Evolutionary conservation across 2,888 invertebrate species (phyloP).

Genomic region (Latrodectus hesperus): DNA sequence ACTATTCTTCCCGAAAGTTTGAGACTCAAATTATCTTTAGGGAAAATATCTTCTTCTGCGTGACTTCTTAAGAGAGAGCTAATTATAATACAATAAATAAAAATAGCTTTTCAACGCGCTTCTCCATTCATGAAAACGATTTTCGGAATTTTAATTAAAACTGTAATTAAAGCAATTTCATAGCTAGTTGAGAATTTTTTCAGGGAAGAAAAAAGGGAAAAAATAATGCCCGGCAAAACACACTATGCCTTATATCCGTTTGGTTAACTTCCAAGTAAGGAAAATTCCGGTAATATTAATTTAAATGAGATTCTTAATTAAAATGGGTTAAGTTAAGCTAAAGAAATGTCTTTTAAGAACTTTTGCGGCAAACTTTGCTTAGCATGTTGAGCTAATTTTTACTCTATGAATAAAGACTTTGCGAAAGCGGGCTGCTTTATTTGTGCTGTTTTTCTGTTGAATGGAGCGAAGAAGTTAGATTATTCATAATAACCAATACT

Average conservation of each 20-base stretch:
- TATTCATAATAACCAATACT: no score
- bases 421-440: no score
- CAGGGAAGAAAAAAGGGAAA: not conserved
- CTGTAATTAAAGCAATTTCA: conserved; percentile 48
- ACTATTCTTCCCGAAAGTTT: no score
- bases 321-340: conserved; percentile 29
- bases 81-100: conserved; percentile 37
- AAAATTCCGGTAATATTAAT: conserved; percentile 27
- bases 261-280: conserved; percentile 1
- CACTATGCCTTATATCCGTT: not conserved
- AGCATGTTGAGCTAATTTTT: no score
- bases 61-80: conserved; percentile 1
- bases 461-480: no score
- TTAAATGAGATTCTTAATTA: conserved; percentile 55
- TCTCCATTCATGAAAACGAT: not conserved
- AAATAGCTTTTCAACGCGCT: conserved; percentile 29
- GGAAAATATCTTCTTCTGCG: no score
- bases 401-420: no score
- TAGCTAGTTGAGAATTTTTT: conserved; percentile 24
- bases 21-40: no score
- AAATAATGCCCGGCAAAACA: not conserved
- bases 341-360: not conserved
- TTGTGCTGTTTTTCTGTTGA: no score
- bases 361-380: not conserved
- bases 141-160: conserved; percentile 41